Evolutionary conservation across 1,140 invertebrate genomes (phyloP).

Genomic region (Drosophila insularis): DNA sequence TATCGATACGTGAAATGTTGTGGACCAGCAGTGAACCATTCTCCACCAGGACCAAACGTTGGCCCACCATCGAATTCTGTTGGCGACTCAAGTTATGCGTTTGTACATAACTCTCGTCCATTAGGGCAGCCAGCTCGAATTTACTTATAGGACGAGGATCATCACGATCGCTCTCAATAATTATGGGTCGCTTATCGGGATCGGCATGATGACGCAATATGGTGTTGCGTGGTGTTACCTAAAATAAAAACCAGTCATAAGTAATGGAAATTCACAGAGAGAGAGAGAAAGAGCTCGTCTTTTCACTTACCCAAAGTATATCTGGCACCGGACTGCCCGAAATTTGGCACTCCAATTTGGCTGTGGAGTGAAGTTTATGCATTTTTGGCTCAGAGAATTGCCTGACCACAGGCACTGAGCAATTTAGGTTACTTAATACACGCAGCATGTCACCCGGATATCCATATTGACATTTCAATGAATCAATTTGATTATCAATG

Average conservation of each 20-base stretch:
- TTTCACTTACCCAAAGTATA: conserved; percentile 89
- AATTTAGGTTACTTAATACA: conserved; percentile 87
- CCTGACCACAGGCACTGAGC: conserved; percentile 85
- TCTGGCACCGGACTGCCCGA: conserved; percentile 90
- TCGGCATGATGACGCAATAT: conserved; percentile 87
- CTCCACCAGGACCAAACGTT: conserved; percentile 84
- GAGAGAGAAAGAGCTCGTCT: no score
- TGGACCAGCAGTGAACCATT: conserved; percentile 88
- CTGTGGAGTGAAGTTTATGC: conserved; percentile 86
- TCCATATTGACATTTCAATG: conserved; percentile 86
- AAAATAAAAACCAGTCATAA: no score
- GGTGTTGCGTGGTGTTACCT: conserved; percentile 86
- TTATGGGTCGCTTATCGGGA: conserved; percentile 81
- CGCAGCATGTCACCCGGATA: conserved; percentile 87
- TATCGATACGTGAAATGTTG: conserved; percentile 88
- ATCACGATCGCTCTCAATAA: conserved; percentile 65
- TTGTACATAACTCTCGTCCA: conserved; percentile 61
- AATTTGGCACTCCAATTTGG: conserved; percentile 90
- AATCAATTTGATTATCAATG: conserved; percentile 83
- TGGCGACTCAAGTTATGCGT: conserved; percentile 51
- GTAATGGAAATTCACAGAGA: no score
- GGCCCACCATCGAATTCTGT: conserved; percentile 51
- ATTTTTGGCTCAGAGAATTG: conserved; percentile 85
- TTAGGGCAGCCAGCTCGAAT: conserved; percentile 60
- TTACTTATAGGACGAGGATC: conserved; percentile 54